Base-by-base conservation (phyloP, 2,888 invertebrate genomes). In the Chloroclystis v-ata region DNA sequence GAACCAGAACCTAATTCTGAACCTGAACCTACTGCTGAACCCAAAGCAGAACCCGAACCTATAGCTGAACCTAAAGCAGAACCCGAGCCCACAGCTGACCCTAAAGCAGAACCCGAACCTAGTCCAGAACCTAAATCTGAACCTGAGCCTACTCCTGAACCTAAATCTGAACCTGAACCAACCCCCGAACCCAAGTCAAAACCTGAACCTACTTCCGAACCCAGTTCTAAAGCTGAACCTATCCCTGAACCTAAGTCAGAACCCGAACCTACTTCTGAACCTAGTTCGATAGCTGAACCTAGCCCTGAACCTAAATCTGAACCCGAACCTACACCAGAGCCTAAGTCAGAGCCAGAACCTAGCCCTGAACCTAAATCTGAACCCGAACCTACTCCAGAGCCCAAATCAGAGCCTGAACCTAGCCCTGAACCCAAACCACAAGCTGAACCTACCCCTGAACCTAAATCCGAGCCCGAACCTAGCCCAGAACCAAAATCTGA, bases 11-110 rank as follows among this genome's bases (percentile, higher is more conserved):
- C 51, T 7, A 39, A 43, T 2, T 30, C 43, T 1, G 47, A 49
- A 13, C 37, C 49, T 1, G 39, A 75, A 54, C 61, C 66, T 0
- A 72, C 2, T 6, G 12, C 40, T 2, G 26, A 79, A 40, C 79
- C 89, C 0, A 82, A 85, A 62, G 73, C 82, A 0, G 72, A 56
- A 42, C 47, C 54, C 0, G 69, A 78, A 53, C 69, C 82, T 0
- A 72, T 20, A 8, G 6, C 52, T 1, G 46, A 57, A 43, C 43
- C 59, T 30, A 46, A 40, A 79, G 66, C 63, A 65, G 47, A 52
- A 43, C 41, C 54, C 2, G 49, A 52, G 40, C 52, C 85, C 29
- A 82, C 65, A 56, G 72, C 85, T 1, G 69, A 78, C 52, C 70
- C 82, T 0, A 73, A 47, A 28, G 45, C 56, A 0, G 73, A 79